A percentile compares a stretch with the other conserved stretches of the same genome.
Evolutionary conservation across 2,888 invertebrate genomes (phyloP).

Genomic region (Drosophila buzzatii): DNA sequence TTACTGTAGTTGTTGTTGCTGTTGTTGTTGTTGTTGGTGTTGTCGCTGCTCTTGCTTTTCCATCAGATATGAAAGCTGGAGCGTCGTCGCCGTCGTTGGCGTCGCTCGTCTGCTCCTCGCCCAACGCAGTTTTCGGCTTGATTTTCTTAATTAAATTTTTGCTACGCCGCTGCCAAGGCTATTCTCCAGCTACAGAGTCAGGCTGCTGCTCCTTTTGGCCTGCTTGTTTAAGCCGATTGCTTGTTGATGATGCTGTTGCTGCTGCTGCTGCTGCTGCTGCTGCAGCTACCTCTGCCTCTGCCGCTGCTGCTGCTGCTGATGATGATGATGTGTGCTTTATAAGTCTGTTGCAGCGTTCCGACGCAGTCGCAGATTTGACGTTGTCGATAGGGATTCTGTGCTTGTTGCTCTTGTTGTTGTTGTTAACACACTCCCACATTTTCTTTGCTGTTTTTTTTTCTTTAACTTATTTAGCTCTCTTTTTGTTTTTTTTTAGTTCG

Average conservation of each 20-base stretch:
- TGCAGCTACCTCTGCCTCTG: conserved; percentile 7
- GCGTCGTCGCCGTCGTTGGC: conserved; percentile 68
- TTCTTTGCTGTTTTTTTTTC: conserved; percentile 34
- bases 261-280: conserved; percentile 36
- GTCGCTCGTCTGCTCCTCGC: conserved; percentile 63
- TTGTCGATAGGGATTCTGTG: conserved; percentile 60
- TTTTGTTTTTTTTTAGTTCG: conserved; percentile 19
- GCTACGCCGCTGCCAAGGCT: conserved; percentile 78
- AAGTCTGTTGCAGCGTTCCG: conserved; percentile 66
- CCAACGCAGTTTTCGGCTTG: conserved; percentile 78
- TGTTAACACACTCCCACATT: conserved; percentile 80
- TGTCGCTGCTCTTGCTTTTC: conserved; percentile 73
- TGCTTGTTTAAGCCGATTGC: conserved; percentile 58
- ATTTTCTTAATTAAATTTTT: conserved; percentile 82
- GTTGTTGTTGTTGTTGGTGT: conserved; percentile 49
- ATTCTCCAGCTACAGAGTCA: conserved; percentile 39
- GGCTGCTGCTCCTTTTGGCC: conserved; percentile 43
- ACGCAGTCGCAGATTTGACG: conserved; percentile 70
- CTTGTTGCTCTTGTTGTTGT: conserved; percentile 70
- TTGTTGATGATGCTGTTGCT: conserved; percentile 50
- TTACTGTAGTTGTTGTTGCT: conserved; percentile 38
- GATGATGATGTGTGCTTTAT: conserved; percentile 78
- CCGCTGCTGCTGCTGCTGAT: conserved; percentile 45
- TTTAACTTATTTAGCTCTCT: conserved; percentile 1
- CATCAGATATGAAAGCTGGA: conserved; percentile 81